Conservation (phyloP, 1,140 invertebrate species). For the Magallana angulata region DNA sequence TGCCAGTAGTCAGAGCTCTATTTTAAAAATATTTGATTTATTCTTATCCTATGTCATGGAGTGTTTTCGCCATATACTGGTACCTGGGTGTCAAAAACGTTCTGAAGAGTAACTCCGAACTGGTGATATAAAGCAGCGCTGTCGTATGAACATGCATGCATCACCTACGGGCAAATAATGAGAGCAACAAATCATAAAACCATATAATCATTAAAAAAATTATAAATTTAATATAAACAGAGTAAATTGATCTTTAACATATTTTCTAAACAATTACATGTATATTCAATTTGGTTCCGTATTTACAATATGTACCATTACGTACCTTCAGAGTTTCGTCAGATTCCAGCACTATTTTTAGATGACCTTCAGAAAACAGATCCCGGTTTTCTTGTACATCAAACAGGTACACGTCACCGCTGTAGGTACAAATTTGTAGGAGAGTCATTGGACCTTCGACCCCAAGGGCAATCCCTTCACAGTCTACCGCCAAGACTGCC, state of each 20-base stretch:
- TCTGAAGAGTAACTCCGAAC: slow-evolving; percentile 90
- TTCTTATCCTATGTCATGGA: too few species aligned
- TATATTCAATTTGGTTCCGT: too few species aligned
- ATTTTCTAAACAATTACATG: too few species aligned
- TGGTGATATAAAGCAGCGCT: slow-evolving; percentile 93
- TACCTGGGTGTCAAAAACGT: slow-evolving; percentile 97
- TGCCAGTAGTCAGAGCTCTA: too few species aligned
- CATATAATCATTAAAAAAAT: too few species aligned
- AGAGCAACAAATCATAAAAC: too few species aligned
- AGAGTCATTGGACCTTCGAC: slow-evolving; percentile 84
- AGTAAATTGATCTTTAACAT: too few species aligned
- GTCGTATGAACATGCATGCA: slow-evolving; percentile 96
- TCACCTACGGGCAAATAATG: slow-evolving; percentile 82
- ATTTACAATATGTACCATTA: slow-evolving; percentile 54
- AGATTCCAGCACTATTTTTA: slow-evolving; percentile 90
- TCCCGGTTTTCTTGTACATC: slow-evolving; percentile 88
- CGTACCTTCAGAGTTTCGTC: slow-evolving; percentile 90
- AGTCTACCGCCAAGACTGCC: slow-evolving; percentile 37
- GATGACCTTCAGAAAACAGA: slow-evolving; percentile 87
- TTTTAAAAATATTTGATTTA: too few species aligned
- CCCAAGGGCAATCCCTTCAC: slow-evolving; percentile 47
- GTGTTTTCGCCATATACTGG: too few species aligned
- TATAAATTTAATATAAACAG: too few species aligned
- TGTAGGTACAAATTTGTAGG: slow-evolving; percentile 90
- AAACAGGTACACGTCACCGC: slow-evolving; percentile 86